Evolutionary conservation across 2,888 invertebrate species (phyloP).

Genomic region (Sympetrum striolatum): DNA sequence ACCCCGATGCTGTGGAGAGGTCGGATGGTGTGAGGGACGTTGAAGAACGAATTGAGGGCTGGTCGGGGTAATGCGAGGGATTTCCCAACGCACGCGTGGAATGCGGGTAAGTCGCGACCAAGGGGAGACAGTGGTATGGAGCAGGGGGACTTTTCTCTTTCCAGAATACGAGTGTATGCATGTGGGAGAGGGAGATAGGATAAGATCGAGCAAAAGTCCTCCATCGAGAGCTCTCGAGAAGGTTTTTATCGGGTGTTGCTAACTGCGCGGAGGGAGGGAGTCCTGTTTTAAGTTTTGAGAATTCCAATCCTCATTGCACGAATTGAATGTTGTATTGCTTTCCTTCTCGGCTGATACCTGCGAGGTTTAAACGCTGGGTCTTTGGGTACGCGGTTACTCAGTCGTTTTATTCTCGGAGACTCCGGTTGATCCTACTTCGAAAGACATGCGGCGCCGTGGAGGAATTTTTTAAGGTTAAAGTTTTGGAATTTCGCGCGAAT

Average conservation of each 20-base stretch:
- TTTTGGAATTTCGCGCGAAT: no score
- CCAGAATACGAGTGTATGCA: neutral
- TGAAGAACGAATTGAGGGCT: neutral
- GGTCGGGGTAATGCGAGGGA: constrained; percentile 20
- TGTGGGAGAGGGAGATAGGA: neutral
- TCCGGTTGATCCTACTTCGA: neutral
- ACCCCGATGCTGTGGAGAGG: neutral
- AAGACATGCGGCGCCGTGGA: neutral
- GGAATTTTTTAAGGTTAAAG: no score
- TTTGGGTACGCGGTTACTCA: neutral
- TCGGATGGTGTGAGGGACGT: neutral
- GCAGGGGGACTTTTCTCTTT: neutral
- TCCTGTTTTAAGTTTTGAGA: neutral
- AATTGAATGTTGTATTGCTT: neutral
- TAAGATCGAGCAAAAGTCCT: neutral
- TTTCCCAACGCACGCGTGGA: constrained; percentile 31
- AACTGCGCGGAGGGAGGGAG: neutral
- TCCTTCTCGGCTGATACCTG: neutral
- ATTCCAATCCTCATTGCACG: neutral
- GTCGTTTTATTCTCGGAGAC: neutral
- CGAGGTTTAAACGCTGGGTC: neutral
- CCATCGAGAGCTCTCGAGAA: neutral
- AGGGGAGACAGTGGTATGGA: neutral
- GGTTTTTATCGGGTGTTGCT: constrained; percentile 14
- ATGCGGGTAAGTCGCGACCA: neutral